These are phyloP conservation scores for Dasysyrphus tricinctus DNA, from an alignment of 2,888 invertebrate species.

Conservation along the genomic window DNA sequence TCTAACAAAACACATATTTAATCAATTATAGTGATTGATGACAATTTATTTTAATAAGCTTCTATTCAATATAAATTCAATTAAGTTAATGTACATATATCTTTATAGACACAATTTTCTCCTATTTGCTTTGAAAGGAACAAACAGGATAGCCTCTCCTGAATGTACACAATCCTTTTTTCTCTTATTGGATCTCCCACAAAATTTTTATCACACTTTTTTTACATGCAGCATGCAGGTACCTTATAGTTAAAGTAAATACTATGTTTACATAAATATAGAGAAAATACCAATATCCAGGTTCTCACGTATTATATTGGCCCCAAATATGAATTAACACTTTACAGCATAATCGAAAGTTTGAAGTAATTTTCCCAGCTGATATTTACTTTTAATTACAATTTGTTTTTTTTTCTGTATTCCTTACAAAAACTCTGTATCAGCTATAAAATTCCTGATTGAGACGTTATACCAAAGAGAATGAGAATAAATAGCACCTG, in stretches of 20 bases:
- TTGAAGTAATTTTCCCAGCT: constrained; percentile 64
- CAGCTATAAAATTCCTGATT: constrained; percentile 1
- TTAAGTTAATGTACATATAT: constrained; percentile 19
- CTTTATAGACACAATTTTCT: background rate
- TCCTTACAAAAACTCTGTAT: background rate
- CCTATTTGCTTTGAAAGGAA: background rate
- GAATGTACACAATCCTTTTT: background rate
- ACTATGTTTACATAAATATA: background rate
- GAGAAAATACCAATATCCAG: constrained; percentile 29
- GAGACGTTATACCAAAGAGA: constrained; percentile 40
- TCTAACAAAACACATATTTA: background rate
- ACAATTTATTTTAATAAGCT: constrained; percentile 8
- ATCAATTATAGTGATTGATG: constrained; percentile 20
- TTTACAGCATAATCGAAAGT: constrained; percentile 47
- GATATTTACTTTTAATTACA: constrained; percentile 73
- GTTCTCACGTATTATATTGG: constrained; percentile 17
- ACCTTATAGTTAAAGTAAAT: background rate
- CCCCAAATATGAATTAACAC: constrained; percentile 24
- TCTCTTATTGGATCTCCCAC: background rate
- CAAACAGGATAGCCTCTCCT: background rate
- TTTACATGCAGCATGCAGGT: background rate
- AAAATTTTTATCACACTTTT: background rate
- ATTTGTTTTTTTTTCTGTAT: background rate
- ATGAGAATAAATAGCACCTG: constrained; percentile 56
- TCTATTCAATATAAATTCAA: constrained; percentile 23